These are phyloP conservation scores for Orientallactaga sibirica DNA, from an alignment of 2,797 vertebrate genomes.

Conservation along the genomic window DNA sequence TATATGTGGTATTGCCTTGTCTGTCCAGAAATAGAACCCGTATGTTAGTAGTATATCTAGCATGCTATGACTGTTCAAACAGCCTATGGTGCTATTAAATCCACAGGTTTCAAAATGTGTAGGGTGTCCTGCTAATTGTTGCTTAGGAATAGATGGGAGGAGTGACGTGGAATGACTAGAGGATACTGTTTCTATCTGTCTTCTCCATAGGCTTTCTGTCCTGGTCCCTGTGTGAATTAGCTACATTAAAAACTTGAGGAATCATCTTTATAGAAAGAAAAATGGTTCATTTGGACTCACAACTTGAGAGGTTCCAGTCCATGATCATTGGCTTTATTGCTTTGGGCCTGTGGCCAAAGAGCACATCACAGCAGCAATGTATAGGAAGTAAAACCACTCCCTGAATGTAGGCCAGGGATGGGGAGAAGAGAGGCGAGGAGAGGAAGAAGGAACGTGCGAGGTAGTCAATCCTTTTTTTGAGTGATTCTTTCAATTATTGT, in stretches of 20 bases:
- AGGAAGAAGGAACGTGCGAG: neutral
- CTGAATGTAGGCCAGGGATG: neutral
- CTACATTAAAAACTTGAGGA: neutral
- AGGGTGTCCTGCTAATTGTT: neutral
- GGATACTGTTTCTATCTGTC: neutral
- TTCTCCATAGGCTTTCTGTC: neutral
- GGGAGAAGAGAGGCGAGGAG: neutral
- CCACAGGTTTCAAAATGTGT: neutral
- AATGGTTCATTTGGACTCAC: neutral
- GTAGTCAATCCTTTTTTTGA: neutral
- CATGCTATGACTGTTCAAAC: neutral
- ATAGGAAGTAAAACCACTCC: neutral
- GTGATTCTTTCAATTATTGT: neutral
- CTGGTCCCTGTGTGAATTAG: neutral
- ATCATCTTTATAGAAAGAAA: neutral
- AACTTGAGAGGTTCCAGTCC: neutral
- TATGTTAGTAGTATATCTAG: neutral
- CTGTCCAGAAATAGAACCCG: conserved; percentile 28
- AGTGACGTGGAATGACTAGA: neutral
- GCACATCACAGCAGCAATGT: neutral
- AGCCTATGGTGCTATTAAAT: neutral
- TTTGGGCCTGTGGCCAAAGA: neutral
- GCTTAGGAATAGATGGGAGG: conserved; percentile 15
- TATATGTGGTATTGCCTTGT: neutral
- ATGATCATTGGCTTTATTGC: neutral